These are phyloP conservation scores for Philopotamus ludificatus DNA, from an alignment of 1,140 invertebrate species.

Conservation along the genomic window DNA sequence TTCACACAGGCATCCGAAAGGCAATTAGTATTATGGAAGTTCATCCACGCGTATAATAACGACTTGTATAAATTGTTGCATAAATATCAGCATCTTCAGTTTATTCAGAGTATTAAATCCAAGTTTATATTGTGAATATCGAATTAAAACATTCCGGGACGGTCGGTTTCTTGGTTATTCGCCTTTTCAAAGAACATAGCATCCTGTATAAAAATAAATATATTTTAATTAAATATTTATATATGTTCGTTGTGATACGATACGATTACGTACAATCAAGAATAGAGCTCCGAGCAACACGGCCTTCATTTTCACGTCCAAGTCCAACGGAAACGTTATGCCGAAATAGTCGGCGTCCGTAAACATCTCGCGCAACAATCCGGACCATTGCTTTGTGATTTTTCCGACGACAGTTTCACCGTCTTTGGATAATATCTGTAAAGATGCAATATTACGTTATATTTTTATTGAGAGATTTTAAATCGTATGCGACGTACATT, in stretches of 20 bases:
- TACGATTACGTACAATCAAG: constrained; percentile 63
- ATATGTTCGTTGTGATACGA: constrained; percentile 10
- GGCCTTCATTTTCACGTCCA: constrained; percentile 81
- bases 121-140: background rate
- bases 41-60: too few relatives aligned
- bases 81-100: background rate
- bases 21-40: too few relatives aligned
- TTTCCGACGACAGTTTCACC: constrained; percentile 66
- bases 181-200: constrained; percentile 73
- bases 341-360: constrained; percentile 78
- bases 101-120: background rate
- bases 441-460: background rate
- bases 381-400: constrained; percentile 78
- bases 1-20: too few relatives aligned
- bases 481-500: too few relatives aligned
- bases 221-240: constrained; percentile 30
- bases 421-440: constrained; percentile 63
- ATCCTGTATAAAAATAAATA: constrained; percentile 60
- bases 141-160: constrained; percentile 31
- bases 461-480: too few relatives aligned
- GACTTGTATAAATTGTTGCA: too few relatives aligned
- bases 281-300: constrained; percentile 73
- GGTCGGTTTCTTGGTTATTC: constrained; percentile 28
- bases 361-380: constrained; percentile 67
- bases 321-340: constrained; percentile 75